Conservation (phyloP, 2,888 invertebrate genomes). For the Drosophila limbata region DNA sequence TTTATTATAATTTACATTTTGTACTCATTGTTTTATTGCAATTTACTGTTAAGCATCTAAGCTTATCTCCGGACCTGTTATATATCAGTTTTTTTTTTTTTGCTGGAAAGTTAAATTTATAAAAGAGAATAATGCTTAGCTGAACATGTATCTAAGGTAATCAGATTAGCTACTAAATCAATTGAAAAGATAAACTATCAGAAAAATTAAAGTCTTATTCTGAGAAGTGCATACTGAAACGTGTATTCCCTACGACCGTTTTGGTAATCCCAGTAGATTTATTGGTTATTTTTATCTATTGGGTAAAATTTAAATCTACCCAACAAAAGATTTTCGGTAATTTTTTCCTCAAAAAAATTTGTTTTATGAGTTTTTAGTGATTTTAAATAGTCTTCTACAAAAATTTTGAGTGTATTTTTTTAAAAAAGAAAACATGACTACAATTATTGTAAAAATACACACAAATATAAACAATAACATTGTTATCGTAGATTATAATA, state of each 20-base stretch:
- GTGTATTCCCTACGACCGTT: not conserved
- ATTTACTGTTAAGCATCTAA: not conserved
- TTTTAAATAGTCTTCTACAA: too few relatives aligned
- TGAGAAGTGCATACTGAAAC: not conserved
- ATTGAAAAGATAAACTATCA: not conserved
- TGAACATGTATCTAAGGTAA: not conserved
- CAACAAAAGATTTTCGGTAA: too few relatives aligned
- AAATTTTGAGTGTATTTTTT: too few relatives aligned
- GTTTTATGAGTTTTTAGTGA: too few relatives aligned
- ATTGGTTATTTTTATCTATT: too few relatives aligned
- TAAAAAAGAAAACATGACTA: not conserved
- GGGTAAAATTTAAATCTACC: too few relatives aligned
- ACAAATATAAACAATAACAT: conserved; percentile 1
- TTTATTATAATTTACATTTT: not conserved
- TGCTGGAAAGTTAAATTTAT: too few relatives aligned
- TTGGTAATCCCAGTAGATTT: too few relatives aligned
- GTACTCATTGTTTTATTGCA: not conserved
- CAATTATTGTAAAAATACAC: not conserved
- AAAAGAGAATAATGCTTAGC: too few relatives aligned
- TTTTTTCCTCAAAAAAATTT: too few relatives aligned
- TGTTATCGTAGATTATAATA: conserved; percentile 5
- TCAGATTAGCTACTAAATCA: not conserved
- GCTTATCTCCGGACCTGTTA: not conserved
- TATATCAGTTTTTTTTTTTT: too few relatives aligned
- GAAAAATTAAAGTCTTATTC: not conserved